These are phyloP conservation scores for Phoeniculus purpureus DNA, from an alignment of 2,797 vertebrate species.

Conservation along the genomic window DNA sequence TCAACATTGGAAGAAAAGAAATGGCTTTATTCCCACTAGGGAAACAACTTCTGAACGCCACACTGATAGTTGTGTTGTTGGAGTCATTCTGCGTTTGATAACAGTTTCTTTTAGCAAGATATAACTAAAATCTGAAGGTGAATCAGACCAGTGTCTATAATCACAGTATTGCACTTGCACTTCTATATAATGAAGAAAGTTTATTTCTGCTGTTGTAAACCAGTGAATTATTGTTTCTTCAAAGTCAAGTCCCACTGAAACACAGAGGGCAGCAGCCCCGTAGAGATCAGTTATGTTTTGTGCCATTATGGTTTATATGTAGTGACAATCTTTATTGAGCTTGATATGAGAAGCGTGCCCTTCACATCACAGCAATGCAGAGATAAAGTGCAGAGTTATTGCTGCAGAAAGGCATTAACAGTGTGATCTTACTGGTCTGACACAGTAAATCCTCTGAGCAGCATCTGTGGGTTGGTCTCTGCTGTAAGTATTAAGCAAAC, in stretches of 20 bases:
- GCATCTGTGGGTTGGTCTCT: not conserved
- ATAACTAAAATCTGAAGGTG: constrained; percentile 53
- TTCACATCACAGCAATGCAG: not conserved
- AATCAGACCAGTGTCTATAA: constrained; percentile 2
- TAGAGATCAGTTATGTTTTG: constrained; percentile 36
- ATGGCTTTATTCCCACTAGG: constrained; percentile 61
- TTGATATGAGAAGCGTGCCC: constrained; percentile 18
- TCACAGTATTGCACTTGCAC: constrained; percentile 1
- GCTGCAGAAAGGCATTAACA: not conserved
- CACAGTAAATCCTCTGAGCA: not conserved
- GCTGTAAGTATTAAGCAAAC: not conserved
- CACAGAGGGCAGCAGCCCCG: constrained; percentile 19
- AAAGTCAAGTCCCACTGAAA: constrained; percentile 27
- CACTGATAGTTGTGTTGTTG: constrained; percentile 42
- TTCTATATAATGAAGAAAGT: constrained; percentile 27
- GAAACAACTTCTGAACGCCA: constrained; percentile 70
- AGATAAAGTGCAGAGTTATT: not conserved
- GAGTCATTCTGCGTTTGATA: constrained; percentile 51
- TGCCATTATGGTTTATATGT: constrained; percentile 39
- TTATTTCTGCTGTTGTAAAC: constrained; percentile 59
- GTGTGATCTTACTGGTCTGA: not conserved
- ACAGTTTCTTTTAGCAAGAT: constrained; percentile 64
- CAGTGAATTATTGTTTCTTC: constrained; percentile 56
- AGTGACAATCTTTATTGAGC: not conserved
- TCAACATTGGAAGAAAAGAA: constrained; percentile 65